These are phyloP conservation scores for Notamacropus eugenii DNA, from an alignment of 2,797 vertebrate species.

Conservation along the genomic window DNA sequence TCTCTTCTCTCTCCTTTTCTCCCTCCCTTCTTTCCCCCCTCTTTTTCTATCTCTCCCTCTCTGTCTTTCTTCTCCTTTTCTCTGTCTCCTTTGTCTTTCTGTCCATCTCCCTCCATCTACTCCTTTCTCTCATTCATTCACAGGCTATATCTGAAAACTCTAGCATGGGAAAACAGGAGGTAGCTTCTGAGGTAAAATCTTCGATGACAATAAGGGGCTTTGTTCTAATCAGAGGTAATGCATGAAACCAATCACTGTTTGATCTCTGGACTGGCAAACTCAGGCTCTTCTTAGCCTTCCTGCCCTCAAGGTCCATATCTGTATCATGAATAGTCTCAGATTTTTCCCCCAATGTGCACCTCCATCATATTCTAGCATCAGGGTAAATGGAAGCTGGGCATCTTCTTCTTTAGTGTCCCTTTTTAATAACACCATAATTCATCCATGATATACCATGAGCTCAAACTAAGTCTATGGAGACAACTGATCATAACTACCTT, in stretches of 20 bases:
- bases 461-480: not conserved
- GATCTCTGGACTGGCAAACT: accelerated
- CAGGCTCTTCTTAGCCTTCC: accelerated
- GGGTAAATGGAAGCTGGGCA: not conserved
- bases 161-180: not conserved
- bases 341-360: not conserved
- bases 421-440: not conserved
- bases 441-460: not conserved
- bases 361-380: not conserved
- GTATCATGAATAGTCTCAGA: no score
- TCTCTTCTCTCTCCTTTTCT: no score
- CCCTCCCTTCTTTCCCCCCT: no score
- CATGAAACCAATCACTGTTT: not conserved
- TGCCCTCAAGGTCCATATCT: not conserved
- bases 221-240: not conserved
- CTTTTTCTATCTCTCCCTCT: no score
- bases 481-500: not conserved
- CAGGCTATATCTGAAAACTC: slow-evolving; percentile 14
- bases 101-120: not conserved
- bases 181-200: not conserved
- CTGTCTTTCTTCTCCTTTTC: not conserved
- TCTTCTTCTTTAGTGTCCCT: slow-evolving; percentile 29
- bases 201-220: not conserved
- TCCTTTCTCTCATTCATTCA: not conserved
- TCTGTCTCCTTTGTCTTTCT: not conserved